Conservation (phyloP, 2,888 invertebrate species). For the Nemurella pictetii region DNA sequence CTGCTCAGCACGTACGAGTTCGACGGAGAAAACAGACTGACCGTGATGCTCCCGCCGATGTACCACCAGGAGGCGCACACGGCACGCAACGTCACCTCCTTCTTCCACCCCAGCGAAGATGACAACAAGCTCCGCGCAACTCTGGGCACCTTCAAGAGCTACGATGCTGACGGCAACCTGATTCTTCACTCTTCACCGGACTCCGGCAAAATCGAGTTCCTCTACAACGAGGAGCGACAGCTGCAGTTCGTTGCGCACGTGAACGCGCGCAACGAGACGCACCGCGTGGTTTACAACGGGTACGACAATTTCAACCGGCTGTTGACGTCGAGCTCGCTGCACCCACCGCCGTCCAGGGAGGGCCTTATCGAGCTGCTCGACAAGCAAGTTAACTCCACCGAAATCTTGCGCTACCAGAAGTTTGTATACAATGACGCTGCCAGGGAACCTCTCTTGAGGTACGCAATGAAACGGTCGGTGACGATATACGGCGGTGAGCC, state of each 20-base stretch:
- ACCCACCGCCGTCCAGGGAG: background rate
- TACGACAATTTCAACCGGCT: background rate
- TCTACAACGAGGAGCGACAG: background rate
- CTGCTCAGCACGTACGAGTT: conserved; percentile 34
- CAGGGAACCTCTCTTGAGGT: background rate
- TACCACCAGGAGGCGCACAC: conserved; percentile 41
- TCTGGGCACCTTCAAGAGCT: background rate
- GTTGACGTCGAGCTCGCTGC: background rate
- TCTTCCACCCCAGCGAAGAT: conserved; percentile 29
- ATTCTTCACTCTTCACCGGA: background rate
- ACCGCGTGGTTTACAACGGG: background rate
- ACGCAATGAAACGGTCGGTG: background rate
- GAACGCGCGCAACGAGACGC: background rate
- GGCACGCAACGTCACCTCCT: conserved; percentile 24
- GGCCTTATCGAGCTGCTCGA: background rate
- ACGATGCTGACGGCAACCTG: background rate
- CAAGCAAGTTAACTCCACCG: background rate
- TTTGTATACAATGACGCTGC: background rate
- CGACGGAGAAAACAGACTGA: conserved; percentile 34
- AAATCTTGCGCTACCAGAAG: background rate
- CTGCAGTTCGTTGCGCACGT: background rate
- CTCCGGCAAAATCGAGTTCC: background rate
- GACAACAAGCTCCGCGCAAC: conserved; percentile 36
- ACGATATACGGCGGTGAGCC: background rate
- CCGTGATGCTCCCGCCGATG: conserved; percentile 42